Evolutionary conservation across 2,113 vertebrate genomes (phyloP).

Genomic region (Mormyrus iriodes): DNA sequence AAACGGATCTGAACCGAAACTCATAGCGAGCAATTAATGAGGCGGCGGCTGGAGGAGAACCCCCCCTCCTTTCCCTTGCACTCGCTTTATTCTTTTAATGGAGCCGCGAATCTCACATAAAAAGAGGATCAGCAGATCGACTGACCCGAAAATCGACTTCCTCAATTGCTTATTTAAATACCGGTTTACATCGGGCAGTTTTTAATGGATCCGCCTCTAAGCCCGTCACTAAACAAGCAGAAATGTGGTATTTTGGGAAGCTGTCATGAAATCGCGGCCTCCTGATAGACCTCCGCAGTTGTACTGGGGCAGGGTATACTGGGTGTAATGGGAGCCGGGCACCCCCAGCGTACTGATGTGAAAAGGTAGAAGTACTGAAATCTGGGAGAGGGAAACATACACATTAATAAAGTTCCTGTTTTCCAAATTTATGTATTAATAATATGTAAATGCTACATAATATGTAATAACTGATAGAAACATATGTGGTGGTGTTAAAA

Average conservation of each 20-base stretch:
- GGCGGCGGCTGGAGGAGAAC: neutral
- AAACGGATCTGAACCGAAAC: constrained; percentile 5
- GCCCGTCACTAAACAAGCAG: neutral
- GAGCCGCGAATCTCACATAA: neutral
- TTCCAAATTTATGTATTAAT: neutral
- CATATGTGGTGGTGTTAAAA: neutral
- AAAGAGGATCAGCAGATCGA: neutral
- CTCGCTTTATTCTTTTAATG: constrained; percentile 7
- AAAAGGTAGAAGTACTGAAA: neutral
- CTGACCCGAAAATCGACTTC: neutral
- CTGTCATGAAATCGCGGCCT: neutral
- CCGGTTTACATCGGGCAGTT: neutral
- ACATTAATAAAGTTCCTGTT: neutral
- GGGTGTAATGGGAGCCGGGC: neutral
- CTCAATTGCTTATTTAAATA: constrained; percentile 9
- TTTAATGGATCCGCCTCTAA: neutral
- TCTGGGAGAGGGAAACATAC: neutral
- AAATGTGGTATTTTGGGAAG: neutral
- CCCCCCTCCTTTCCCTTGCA: neutral
- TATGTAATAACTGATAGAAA: neutral
- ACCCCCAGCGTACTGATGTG: neutral
- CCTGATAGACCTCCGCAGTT: neutral
- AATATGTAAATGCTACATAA: neutral
- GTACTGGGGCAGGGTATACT: neutral
- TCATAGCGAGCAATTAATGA: neutral